These are phyloP conservation scores for Bryconaethiops microstoma DNA, from an alignment of 2,797 vertebrate species.

Conservation along the genomic window DNA sequence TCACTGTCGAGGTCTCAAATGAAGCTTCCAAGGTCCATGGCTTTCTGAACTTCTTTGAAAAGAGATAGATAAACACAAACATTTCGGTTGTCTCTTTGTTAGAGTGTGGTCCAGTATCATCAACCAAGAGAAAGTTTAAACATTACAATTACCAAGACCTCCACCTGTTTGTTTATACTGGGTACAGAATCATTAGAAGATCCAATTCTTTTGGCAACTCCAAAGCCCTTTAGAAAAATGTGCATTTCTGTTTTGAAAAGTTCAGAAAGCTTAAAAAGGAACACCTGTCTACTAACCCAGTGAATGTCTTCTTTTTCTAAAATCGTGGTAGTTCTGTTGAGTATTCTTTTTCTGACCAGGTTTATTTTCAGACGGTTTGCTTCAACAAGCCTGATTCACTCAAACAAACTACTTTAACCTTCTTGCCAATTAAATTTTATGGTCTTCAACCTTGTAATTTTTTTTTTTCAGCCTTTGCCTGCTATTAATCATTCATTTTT, in stretches of 20 bases:
- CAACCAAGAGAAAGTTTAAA: neutral
- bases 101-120: neutral
- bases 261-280: constrained; percentile 50
- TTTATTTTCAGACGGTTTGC: constrained; percentile 45
- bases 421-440: constrained; percentile 56
- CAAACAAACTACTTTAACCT: constrained; percentile 4
- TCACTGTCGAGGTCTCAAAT: constrained; percentile 35
- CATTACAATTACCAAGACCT: constrained; percentile 8
- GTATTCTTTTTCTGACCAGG: constrained; percentile 31
- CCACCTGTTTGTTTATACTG: constrained; percentile 24
- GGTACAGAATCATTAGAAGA: constrained; percentile 9
- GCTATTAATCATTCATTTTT: constrained; percentile 16
- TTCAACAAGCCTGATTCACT: constrained; percentile 28
- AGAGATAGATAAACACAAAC: constrained; percentile 18
- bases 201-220: constrained; percentile 16
- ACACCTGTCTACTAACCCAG: constrained; percentile 43
- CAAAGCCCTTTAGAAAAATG: neutral
- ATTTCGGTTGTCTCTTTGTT: constrained; percentile 6
- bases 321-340: constrained; percentile 17
- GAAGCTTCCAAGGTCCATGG: constrained; percentile 32
- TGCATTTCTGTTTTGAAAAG: constrained; percentile 49
- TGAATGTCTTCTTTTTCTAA: constrained; percentile 41
- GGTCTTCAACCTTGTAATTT: constrained; percentile 59
- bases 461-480: constrained; percentile 47
- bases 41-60: constrained; percentile 52